Base-by-base conservation (phyloP, 2,888 invertebrate genomes). In the Thalpophila matura region DNA sequence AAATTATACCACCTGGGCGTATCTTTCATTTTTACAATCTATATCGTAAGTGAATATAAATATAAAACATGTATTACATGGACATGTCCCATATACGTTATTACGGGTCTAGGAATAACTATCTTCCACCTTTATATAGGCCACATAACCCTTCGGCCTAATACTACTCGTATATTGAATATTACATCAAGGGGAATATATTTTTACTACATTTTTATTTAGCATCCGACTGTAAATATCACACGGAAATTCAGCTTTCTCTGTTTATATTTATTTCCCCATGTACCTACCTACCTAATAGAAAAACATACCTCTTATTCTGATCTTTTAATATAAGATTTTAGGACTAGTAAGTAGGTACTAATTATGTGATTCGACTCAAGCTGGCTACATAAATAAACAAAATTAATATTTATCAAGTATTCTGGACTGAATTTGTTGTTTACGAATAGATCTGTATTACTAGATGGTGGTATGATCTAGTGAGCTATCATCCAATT, bases 1-100 rank as follows among this genome's bases (percentile, higher is more conserved):
- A n/a, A n/a, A n/a, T n/a, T n/a, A n/a, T n/a, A n/a, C n/a, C 38
- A 37, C 5, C 5, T 37, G 42, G 12, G 18, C n/a, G n/a, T n/a
- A n/a, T n/a, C n/a, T n/a, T n/a, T n/a, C n/a, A n/a, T n/a, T n/a
- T n/a, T n/a, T 54, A 45, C 29, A 42, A 46, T 62, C 18, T 59
- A 77, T 74, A 57, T 43, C 31, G 40, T 61, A 72, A 72, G 79
- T 69, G 49, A 40, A 57, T 56, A 63, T 67, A 57, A 60, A 65
- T 53, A 69, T 70, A 60, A 61, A 74, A 68, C 27, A 55, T 60
- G 37, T 56, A 49, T 53, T 60, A 61, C 40, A 22, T 55, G 35
- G 38, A 53, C 20, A 61, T 54, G 29, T 24, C 12, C 20, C 49
- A 55, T 60, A 58, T 40, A 46, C 18, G 35, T 62, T 77, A 74